A percentile compares a stretch with the other conserved stretches of the same genome.
phyloP scores from a whole-genome alignment of 2,113 vertebrate genomes.

The Bos javanicus region DNA sequence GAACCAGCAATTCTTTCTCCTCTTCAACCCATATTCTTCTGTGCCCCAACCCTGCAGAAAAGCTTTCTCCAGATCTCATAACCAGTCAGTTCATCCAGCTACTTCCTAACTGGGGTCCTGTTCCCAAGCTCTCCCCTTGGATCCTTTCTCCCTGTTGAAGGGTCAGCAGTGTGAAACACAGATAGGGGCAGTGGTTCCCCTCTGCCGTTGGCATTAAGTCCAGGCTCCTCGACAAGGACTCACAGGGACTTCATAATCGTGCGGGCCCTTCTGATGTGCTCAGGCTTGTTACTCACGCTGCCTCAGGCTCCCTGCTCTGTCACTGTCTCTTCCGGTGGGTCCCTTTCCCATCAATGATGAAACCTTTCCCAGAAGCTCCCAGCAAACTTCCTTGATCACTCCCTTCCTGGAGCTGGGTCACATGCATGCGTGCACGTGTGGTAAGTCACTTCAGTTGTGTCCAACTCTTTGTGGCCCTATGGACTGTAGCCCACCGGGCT shows the following conservation, averaged over 20 bases:
- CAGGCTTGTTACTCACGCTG: background rate
- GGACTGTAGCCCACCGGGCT: background rate
- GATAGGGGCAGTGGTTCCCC: background rate
- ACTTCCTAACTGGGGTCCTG: background rate
- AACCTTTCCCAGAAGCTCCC: background rate
- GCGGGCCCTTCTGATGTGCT: background rate
- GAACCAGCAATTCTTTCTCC: background rate
- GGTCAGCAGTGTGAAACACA: background rate
- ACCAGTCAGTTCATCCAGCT: background rate
- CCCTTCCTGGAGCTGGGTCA: background rate
- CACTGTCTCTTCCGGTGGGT: background rate
- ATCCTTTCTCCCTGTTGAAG: accelerated
- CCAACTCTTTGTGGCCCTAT: background rate
- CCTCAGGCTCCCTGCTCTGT: no score
- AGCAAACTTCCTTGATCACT: background rate
- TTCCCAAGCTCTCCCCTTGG: background rate
- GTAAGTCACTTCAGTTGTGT: background rate
- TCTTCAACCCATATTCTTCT: background rate
- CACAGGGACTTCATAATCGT: accelerated
- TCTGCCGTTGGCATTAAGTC: accelerated
- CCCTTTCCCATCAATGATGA: background rate
- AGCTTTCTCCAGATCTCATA: background rate
- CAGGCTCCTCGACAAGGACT: background rate
- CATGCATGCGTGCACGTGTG: background rate
- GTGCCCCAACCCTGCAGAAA: background rate